Evolutionary conservation across 2,797 vertebrate species (phyloP).

Genomic region (Cheirogaleus major): DNA sequence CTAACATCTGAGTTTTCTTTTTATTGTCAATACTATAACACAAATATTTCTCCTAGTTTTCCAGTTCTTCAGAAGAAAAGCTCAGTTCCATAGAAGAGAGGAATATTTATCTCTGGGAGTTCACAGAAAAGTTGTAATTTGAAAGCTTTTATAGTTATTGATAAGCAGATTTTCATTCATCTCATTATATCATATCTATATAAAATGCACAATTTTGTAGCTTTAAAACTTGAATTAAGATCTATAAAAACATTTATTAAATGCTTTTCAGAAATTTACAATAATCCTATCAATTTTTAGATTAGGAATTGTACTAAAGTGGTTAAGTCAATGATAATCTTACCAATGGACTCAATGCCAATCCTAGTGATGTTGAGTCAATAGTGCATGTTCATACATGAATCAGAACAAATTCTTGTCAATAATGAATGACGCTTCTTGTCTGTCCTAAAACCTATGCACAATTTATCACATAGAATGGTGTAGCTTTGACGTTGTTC

Average conservation of each 20-base stretch:
- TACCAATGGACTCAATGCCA: neutral
- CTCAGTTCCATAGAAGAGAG: neutral
- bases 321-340: neutral
- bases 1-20: neutral
- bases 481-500: neutral
- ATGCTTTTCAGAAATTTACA: neutral
- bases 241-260: neutral
- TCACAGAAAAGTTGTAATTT: slow-evolving; percentile 15
- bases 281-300: neutral
- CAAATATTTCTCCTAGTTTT: neutral
- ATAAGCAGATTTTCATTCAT: slow-evolving; percentile 31
- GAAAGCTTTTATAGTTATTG: neutral
- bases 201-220: neutral
- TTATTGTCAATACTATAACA: neutral
- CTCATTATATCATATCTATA: neutral
- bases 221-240: neutral
- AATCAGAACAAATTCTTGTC: neutral
- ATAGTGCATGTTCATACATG: neutral
- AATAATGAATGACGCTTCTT: neutral
- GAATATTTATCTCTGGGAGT: neutral
- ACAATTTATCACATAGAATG: neutral
- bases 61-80: neutral
- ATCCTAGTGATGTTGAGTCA: neutral
- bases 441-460: neutral
- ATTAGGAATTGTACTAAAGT: neutral